Percentiles rank a stretch among this genome's conserved stretches.
Conservation (phyloP, 2,888 invertebrate genomes). For the Cheilosia impressa region DNA sequence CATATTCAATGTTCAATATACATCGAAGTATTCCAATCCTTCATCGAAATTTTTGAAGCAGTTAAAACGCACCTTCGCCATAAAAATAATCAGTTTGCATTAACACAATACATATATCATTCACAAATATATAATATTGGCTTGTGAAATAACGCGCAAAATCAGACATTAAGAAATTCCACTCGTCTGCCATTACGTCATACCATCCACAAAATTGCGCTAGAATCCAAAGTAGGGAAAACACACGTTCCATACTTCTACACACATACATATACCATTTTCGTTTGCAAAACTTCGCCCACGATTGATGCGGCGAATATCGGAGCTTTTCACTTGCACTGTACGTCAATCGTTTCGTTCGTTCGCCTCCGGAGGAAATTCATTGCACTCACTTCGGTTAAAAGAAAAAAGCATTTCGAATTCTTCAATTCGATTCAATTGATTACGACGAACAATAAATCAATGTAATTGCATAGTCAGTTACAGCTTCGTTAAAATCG, state of each 20-base stretch:
- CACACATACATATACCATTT: neutral
- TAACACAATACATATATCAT: neutral
- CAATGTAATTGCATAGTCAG: neutral
- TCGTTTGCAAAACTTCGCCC: too few relatives aligned
- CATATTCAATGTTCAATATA: too few relatives aligned
- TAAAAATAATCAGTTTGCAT: neutral
- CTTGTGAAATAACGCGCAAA: neutral
- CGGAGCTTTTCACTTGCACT: too few relatives aligned
- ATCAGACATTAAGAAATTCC: neutral
- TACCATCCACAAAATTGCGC: neutral
- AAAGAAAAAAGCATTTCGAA: neutral
- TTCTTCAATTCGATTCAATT: neutral
- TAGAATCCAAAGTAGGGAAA: neutral
- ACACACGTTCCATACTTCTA: neutral
- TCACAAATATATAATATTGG: neutral
- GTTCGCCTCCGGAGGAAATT: too few relatives aligned
- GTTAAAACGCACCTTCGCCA: too few relatives aligned
- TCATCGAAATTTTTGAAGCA: too few relatives aligned
- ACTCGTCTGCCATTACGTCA: neutral
- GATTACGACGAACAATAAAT: neutral
- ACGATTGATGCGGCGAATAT: too few relatives aligned
- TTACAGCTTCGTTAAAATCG: neutral
- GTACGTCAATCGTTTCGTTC: too few relatives aligned
- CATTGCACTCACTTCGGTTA: too few relatives aligned
- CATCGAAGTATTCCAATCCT: too few relatives aligned